Evolutionary conservation across 2,797 vertebrate species (phyloP), one percentile per base, ranked within the genome.

Genomic region (Gobionotothen gibberifrons): DNA sequence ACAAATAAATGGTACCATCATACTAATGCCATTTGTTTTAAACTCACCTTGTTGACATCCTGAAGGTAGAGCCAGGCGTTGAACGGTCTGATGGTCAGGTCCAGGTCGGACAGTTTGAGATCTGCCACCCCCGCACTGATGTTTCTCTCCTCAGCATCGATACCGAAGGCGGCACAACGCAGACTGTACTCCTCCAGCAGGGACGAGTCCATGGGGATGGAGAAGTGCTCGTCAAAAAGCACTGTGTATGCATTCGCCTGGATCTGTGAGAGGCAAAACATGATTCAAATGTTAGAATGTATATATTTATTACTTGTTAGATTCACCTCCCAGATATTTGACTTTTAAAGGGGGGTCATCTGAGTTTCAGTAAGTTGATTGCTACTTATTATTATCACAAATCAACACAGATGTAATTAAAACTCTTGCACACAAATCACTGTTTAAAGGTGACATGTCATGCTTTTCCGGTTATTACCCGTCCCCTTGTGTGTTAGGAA

Each of bases 41-140:
- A 16, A n/a, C 61, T 47, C 51, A 96, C 98, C 96, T 97, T 99
- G 84, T 96, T 98, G 80, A 95, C 94, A 77, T 99, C 98, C 84
- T 99, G 98, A 22, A 99, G 93, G 91, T 98, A 99, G 19, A 99
- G 96, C 98, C 98, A 99, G 79, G 97, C 96, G 0, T 92, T 95
- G 92, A 99, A 99, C 14, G 98, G 96, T 8, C 97, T 94, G 46
- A 93, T 52, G 5, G 91, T 92, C 74, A 99, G 94, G 90, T 98
- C 97, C 60, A 99, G 89, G 79, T 98, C 97, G 0, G 96, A 98
- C 43, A 99, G 93, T 77, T 97, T 99, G 70, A 99, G 95, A 58
- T 99, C 97, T 0, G 97, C 98, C 43, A 95, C 78, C 0, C 98
- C 97, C 0, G 97, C 96, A 49, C 95, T 97, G 91, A 97, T 92